phyloP scores from a whole-genome alignment of 92 coral and sea anemone genomes.

The Umimayanthus chanpuru region DNA sequence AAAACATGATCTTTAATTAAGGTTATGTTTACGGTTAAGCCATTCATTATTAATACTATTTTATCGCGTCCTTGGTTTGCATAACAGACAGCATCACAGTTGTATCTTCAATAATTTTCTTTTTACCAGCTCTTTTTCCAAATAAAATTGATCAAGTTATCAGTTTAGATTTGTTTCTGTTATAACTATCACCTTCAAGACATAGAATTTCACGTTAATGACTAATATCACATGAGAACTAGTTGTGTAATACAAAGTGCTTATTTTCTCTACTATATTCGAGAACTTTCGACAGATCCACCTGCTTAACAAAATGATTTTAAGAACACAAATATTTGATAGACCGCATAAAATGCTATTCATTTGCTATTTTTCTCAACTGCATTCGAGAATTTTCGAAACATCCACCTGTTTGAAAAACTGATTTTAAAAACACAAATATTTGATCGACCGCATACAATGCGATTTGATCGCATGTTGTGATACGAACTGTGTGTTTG shows the following conservation, averaged over 20 bases:
- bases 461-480: conserved; percentile 2
- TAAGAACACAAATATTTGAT: not conserved
- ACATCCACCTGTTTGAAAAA: not conserved
- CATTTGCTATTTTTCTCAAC: too few relatives aligned
- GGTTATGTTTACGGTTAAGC: conserved; percentile 12
- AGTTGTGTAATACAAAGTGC: not conserved
- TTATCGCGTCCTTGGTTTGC: conserved; percentile 29
- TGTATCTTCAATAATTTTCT: not conserved
- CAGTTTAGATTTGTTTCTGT: not conserved
- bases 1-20: not conserved
- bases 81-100: not conserved
- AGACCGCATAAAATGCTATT: not conserved
- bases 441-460: not conserved
- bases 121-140: not conserved
- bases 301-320: not conserved
- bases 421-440: not conserved
- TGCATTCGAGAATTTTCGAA: conserved; percentile 5
- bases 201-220: not conserved
- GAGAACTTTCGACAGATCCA: not conserved
- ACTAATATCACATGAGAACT: not conserved
- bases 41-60: conserved; percentile 23
- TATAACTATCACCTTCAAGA: not conserved
- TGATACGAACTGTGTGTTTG: not conserved
- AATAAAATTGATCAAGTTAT: not conserved
- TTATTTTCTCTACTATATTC: not conserved